Percentiles rank a stretch among this genome's conserved stretches.
Evolutionary conservation across 1,140 invertebrate species (phyloP).

Genomic region (Trissolcus basalis): DNA sequence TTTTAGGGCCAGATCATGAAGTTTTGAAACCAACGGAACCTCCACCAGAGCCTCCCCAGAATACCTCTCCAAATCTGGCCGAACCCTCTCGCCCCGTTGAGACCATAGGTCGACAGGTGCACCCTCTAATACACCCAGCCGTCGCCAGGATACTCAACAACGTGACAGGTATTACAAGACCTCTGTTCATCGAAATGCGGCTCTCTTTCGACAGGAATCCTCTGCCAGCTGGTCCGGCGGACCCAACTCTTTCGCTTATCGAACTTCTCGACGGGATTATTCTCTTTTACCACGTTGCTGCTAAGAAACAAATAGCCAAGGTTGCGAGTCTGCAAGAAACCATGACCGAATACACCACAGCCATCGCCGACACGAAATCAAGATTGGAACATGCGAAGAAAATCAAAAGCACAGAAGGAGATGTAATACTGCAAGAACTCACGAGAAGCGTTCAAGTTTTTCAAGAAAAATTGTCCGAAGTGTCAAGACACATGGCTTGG

Average conservation of each 20-base stretch:
- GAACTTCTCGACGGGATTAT: slow-evolving; percentile 83
- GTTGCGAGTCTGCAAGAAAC: slow-evolving; percentile 78
- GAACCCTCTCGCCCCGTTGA: not conserved
- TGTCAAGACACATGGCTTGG: slow-evolving; percentile 81
- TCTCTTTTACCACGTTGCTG: slow-evolving; percentile 82
- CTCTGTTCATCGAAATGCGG: slow-evolving; percentile 64
- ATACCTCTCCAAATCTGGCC: not conserved
- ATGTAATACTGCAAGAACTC: slow-evolving; percentile 74
- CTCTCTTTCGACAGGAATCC: slow-evolving; percentile 63
- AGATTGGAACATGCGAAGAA: slow-evolving; percentile 69
- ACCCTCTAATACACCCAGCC: slow-evolving; percentile 62
- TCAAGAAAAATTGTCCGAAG: slow-evolving; percentile 78
- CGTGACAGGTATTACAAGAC: slow-evolving; percentile 46
- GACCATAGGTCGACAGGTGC: slow-evolving; percentile 40
- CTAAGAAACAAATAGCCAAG: slow-evolving; percentile 84
- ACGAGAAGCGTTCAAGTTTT: slow-evolving; percentile 74
- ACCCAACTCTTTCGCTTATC: slow-evolving; percentile 74
- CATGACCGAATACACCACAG: slow-evolving; percentile 78
- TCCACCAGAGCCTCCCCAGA: not conserved
- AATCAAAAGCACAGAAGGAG: slow-evolving; percentile 58
- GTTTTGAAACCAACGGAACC: slow-evolving; percentile 69
- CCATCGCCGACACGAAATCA: slow-evolving; percentile 76
- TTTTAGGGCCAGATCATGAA: slow-evolving; percentile 66
- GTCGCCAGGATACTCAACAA: slow-evolving; percentile 64
- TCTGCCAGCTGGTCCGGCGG: slow-evolving; percentile 67